Conservation (phyloP, 1,140 invertebrate species). For the Trichonephila clavipes region DNA sequence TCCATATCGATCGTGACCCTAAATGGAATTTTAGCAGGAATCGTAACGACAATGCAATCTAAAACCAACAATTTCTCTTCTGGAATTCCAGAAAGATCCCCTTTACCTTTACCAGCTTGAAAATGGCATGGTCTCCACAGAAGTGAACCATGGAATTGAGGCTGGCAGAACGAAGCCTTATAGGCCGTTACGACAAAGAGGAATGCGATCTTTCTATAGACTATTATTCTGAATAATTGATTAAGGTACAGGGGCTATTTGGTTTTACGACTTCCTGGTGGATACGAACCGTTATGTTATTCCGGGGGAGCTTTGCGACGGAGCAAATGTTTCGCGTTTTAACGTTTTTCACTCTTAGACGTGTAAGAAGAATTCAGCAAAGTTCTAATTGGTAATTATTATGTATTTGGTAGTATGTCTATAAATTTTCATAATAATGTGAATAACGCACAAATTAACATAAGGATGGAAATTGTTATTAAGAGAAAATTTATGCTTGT, state of each 20-base stretch:
- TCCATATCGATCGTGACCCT: not conserved
- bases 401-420: no score
- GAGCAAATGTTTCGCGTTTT: not conserved
- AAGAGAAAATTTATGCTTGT: no score
- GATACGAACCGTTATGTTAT: conserved; percentile 11
- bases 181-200: not conserved
- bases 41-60: conserved; percentile 43
- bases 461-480: no score
- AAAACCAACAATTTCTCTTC: conserved; percentile 50
- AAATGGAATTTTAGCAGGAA: conserved; percentile 20
- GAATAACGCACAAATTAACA: no score
- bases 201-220: conserved; percentile 36
- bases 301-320: not conserved
- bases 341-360: not conserved
- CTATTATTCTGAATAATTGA: conserved; percentile 63
- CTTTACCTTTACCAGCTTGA: conserved; percentile 45
- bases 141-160: not conserved
- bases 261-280: conserved; percentile 48
- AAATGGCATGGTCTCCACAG: not conserved
- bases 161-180: not conserved
- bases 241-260: conserved; percentile 55
- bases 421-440: no score
- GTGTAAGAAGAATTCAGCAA: not conserved
- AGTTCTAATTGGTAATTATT: no score
- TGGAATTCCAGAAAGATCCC: not conserved